Evolutionary conservation across 2,797 vertebrate species (phyloP).

Genomic region (Tachyglossus aculeatus): DNA sequence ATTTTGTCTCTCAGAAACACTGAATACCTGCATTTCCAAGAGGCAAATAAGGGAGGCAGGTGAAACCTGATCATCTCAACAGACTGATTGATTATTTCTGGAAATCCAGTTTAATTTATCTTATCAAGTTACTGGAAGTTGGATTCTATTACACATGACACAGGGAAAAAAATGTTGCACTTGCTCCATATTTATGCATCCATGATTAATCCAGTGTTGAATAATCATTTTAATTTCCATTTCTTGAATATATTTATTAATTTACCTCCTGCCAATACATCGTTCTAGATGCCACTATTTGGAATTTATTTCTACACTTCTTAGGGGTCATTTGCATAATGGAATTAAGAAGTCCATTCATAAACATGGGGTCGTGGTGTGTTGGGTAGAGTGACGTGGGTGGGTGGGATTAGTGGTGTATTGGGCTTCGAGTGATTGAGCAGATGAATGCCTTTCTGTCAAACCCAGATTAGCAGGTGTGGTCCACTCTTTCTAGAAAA

Average conservation of each 20-base stretch:
- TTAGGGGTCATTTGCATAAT: slow-evolving; percentile 92
- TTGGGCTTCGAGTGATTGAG: no score
- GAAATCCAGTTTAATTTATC: slow-evolving; percentile 31
- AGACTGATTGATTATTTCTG: slow-evolving; percentile 42
- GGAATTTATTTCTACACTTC: slow-evolving; percentile 82
- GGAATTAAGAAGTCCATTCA: slow-evolving; percentile 88
- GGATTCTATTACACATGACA: slow-evolving; percentile 42
- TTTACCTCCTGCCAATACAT: slow-evolving; percentile 78
- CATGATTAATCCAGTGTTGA: slow-evolving; percentile 72
- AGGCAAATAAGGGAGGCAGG: not conserved
- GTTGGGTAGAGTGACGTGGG: slow-evolving; percentile 88
- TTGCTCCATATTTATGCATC: slow-evolving; percentile 67
- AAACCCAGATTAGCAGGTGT: no score
- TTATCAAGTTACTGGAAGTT: slow-evolving; percentile 48
- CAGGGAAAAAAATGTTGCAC: not conserved
- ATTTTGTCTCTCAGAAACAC: no score
- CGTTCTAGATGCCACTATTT: slow-evolving; percentile 73
- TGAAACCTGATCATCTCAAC: not conserved
- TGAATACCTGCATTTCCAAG: slow-evolving; percentile 3
- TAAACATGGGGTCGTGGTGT: slow-evolving; percentile 84
- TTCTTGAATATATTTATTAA: slow-evolving; percentile 77
- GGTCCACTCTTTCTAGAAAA: no score
- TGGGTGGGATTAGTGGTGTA: slow-evolving; percentile 97
- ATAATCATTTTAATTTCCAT: slow-evolving; percentile 74
- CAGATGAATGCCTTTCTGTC: no score